These are phyloP conservation scores for Sporophila hypoxantha DNA, from an alignment of 2,113 vertebrate species.

Conservation along the genomic window DNA sequence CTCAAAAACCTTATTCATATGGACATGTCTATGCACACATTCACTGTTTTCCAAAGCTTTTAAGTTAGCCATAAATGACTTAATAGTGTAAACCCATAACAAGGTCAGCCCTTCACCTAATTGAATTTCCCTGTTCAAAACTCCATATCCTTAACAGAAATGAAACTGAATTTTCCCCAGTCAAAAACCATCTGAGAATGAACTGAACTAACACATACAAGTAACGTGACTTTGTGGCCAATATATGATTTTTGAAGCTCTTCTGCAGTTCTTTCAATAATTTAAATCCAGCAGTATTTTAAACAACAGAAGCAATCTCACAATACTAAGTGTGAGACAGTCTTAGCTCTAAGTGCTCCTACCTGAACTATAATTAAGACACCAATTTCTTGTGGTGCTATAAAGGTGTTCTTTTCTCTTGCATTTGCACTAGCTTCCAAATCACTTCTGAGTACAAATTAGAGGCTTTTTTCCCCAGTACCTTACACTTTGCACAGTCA, in stretches of 20 bases:
- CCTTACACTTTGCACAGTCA: constrained; percentile 23
- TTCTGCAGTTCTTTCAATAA: not conserved
- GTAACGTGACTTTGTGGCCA: not conserved
- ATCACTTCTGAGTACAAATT: constrained; percentile 4
- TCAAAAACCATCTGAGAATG: not conserved
- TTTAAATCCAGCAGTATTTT: not conserved
- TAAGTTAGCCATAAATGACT: not conserved
- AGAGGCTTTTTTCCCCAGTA: not conserved
- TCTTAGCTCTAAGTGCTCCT: not conserved
- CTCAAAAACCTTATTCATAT: not conserved
- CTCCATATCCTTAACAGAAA: not conserved
- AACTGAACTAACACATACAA: not conserved
- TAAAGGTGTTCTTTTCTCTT: not conserved
- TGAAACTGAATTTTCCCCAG: not conserved
- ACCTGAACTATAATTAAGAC: not conserved
- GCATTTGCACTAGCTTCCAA: not conserved
- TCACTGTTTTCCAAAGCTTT: not conserved
- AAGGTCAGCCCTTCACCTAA: not conserved
- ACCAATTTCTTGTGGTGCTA: not conserved
- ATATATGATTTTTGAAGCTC: not conserved
- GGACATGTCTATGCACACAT: not conserved
- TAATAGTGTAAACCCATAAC: not conserved
- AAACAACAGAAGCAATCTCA: not conserved
- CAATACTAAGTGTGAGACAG: not conserved
- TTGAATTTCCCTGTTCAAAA: not conserved